Percentiles rank a stretch among this genome's conserved stretches.
Conservation (phyloP, 2,113 vertebrate genomes). For the Chroicocephalus ridibundus region DNA sequence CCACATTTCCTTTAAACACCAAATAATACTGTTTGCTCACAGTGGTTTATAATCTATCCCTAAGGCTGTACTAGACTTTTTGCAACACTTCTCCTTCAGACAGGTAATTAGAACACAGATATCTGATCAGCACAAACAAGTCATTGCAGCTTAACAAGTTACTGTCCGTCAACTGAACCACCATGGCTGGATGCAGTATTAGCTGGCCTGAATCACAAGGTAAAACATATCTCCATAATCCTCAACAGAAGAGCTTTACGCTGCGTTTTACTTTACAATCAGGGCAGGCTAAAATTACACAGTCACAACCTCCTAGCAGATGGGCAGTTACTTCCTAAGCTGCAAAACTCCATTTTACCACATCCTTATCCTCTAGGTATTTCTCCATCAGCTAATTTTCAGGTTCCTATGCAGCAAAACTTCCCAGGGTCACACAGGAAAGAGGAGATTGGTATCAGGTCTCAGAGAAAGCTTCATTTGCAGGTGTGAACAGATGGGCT, state of each 20-base stretch:
- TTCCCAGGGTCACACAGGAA: not conserved
- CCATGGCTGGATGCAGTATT: not conserved
- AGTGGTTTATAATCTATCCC: not conserved
- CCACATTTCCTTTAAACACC: not conserved
- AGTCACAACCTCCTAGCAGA: constrained; percentile 28
- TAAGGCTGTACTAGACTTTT: not conserved
- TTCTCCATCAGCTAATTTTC: not conserved
- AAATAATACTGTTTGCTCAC: not conserved
- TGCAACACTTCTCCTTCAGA: not conserved
- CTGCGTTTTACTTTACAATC: constrained; percentile 6
- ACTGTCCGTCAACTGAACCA: not conserved
- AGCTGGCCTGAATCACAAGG: not conserved
- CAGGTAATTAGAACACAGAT: not conserved
- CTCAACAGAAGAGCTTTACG: constrained; percentile 27
- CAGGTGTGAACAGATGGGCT: constrained; percentile 41
- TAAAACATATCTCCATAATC: constrained; percentile 53
- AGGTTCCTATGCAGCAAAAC: not conserved
- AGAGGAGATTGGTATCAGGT: not conserved
- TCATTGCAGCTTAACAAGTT: constrained; percentile 26
- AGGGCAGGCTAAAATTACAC: constrained; percentile 60
- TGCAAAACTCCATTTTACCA: constrained; percentile 16
- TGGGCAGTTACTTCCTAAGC: not conserved
- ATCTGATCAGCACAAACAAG: constrained; percentile 9
- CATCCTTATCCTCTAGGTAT: not conserved
- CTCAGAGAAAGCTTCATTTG: constrained; percentile 14